Evolutionary conservation across 2,888 invertebrate genomes (phyloP).

Genomic region (Drosophila demipolita): DNA sequence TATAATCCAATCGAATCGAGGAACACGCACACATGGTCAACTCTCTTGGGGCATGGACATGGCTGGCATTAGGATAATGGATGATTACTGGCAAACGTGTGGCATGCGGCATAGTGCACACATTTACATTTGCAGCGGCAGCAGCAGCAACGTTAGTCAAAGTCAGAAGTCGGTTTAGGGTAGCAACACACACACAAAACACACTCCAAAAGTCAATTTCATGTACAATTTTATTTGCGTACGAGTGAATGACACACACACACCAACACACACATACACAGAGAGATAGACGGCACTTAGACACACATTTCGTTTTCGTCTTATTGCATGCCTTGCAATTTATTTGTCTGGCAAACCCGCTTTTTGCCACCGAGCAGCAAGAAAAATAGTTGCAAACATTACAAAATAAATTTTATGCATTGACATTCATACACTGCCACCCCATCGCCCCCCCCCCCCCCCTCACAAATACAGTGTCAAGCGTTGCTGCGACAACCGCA

Average conservation of each 20-base stretch:
- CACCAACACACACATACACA: not conserved
- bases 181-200: constrained; percentile 30
- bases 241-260: constrained; percentile 34
- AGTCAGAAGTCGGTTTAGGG: constrained; percentile 72
- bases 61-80: constrained; percentile 81
- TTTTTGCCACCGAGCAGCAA: constrained; percentile 9
- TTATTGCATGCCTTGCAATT: constrained; percentile 81
- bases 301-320: constrained; percentile 65
- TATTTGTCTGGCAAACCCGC: constrained; percentile 66
- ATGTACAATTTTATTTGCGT: constrained; percentile 80
- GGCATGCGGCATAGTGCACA: constrained; percentile 62
- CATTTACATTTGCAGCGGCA: constrained; percentile 58
- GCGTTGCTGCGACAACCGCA: constrained; percentile 75
- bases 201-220: constrained; percentile 72
- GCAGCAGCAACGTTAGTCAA: constrained; percentile 78
- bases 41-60: constrained; percentile 62
- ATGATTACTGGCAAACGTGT: constrained; percentile 81
- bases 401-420: constrained; percentile 75
- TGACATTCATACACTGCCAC: constrained; percentile 61
- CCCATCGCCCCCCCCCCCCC: not conserved
- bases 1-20: constrained; percentile 69
- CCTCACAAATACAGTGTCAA: constrained; percentile 48
- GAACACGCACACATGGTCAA: constrained; percentile 39
- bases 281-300: constrained; percentile 46
- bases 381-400: constrained; percentile 76